Evolutionary conservation across 2,797 vertebrate species (phyloP).

Genomic region (Onychomys arenicola): DNA sequence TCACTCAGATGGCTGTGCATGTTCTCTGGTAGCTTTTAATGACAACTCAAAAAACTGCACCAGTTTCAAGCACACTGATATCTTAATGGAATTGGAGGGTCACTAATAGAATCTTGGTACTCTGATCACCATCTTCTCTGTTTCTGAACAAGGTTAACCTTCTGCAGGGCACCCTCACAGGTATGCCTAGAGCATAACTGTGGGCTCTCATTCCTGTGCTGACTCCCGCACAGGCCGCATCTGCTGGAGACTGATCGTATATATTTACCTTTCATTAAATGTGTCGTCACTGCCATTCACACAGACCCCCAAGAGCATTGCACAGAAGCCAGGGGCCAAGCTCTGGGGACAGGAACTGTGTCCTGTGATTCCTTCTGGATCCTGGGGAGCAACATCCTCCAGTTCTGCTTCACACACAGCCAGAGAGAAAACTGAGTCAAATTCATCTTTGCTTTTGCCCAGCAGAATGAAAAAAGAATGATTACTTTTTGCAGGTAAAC

Average conservation of each 20-base stretch:
- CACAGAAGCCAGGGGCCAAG: slow-evolving; percentile 6
- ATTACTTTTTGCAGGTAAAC: background rate
- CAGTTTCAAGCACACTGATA: background rate
- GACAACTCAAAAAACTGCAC: background rate
- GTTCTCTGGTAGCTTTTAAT: background rate
- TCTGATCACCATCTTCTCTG: background rate
- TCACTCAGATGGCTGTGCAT: background rate
- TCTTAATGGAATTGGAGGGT: background rate
- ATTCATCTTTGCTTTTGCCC: background rate
- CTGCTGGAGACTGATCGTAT: slow-evolving; percentile 59
- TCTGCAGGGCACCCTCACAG: background rate
- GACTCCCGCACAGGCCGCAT: slow-evolving; percentile 16
- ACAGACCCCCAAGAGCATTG: background rate
- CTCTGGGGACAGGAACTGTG: background rate
- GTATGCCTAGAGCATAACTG: background rate
- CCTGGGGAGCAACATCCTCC: background rate
- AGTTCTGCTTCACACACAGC: background rate
- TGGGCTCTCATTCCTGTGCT: background rate
- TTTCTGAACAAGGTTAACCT: background rate
- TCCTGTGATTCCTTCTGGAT: background rate
- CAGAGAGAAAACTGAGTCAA: background rate
- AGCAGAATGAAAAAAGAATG: background rate
- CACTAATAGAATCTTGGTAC: background rate
- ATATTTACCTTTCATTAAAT: slow-evolving; percentile 72
- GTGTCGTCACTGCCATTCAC: slow-evolving; percentile 56